These are phyloP conservation scores for Erebia aethiops DNA, from an alignment of 2,888 invertebrate species.

Conservation along the genomic window DNA sequence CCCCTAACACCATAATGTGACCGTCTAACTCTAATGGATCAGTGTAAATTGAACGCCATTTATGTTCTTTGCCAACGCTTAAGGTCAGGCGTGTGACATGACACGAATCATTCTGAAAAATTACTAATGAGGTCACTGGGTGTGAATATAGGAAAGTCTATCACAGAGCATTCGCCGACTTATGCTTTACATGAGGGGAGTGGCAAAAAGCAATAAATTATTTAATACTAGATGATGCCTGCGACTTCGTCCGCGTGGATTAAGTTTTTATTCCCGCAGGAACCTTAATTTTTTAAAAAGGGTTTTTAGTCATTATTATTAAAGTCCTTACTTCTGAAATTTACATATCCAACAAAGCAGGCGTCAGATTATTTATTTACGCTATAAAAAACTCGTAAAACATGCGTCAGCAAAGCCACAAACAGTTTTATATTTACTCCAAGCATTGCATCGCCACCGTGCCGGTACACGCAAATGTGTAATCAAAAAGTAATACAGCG, in stretches of 20 bases:
- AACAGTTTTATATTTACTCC: slow-evolving; percentile 22
- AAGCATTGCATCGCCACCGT: slow-evolving; percentile 12
- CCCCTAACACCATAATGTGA: slow-evolving; percentile 48
- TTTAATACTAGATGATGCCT: not conserved
- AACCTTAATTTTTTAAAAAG: too few species aligned
- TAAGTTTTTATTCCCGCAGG: too few species aligned
- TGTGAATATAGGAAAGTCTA: not conserved
- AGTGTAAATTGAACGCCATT: slow-evolving; percentile 42
- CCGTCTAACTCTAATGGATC: slow-evolving; percentile 43
- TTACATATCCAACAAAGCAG: not conserved
- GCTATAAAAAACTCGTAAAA: slow-evolving; percentile 6
- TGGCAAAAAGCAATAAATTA: too few species aligned
- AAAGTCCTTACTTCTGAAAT: too few species aligned
- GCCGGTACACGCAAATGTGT: slow-evolving; percentile 28
- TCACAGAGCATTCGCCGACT: too few species aligned
- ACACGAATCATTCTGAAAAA: slow-evolving; percentile 15
- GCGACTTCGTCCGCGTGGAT: too few species aligned
- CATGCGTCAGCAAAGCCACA: slow-evolving; percentile 17
- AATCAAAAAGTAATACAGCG: slow-evolving; percentile 33
- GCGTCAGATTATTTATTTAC: slow-evolving; percentile 6
- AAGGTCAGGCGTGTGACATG: slow-evolving; percentile 20
- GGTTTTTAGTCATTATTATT: too few species aligned
- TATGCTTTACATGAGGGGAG: too few species aligned
- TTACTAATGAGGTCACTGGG: slow-evolving; percentile 11
- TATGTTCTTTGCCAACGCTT: slow-evolving; percentile 26